phyloP scores from a whole-genome alignment of 2,113 vertebrate genomes.

The Galeopterus variegatus region DNA sequence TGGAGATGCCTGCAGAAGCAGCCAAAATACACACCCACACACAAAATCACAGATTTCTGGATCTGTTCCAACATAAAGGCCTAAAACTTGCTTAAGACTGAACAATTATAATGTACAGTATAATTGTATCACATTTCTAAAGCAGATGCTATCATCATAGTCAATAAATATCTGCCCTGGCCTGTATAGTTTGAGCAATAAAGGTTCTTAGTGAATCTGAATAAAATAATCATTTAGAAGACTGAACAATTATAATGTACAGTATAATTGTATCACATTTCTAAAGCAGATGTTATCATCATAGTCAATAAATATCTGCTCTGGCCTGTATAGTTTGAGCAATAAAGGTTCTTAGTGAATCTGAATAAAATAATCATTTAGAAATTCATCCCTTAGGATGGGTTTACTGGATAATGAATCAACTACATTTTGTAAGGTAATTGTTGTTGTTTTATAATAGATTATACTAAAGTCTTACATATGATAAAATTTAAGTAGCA shows the following conservation, averaged over 20 bases:
- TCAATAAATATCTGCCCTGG: background rate
- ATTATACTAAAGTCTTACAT: background rate
- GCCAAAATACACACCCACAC: background rate
- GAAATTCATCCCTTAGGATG: background rate
- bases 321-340: background rate
- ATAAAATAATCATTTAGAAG: too few species aligned
- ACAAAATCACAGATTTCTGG: background rate
- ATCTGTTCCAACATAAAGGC: background rate
- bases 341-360: background rate
- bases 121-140: slow-evolving; percentile 24
- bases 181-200: slow-evolving; percentile 16
- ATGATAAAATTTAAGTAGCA: background rate
- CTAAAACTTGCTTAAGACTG: background rate
- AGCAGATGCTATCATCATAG: background rate
- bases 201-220: background rate
- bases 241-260: background rate
- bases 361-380: slow-evolving; percentile 4
- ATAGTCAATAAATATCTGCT: background rate
- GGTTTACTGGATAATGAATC: background rate
- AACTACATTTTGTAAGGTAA: background rate
- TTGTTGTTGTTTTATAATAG: background rate
- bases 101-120: background rate
- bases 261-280: background rate
- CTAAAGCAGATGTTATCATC: background rate
- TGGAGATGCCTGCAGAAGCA: background rate